These are phyloP conservation scores for Grus americana DNA, from an alignment of 2,113 vertebrate genomes.

Conservation along the genomic window DNA sequence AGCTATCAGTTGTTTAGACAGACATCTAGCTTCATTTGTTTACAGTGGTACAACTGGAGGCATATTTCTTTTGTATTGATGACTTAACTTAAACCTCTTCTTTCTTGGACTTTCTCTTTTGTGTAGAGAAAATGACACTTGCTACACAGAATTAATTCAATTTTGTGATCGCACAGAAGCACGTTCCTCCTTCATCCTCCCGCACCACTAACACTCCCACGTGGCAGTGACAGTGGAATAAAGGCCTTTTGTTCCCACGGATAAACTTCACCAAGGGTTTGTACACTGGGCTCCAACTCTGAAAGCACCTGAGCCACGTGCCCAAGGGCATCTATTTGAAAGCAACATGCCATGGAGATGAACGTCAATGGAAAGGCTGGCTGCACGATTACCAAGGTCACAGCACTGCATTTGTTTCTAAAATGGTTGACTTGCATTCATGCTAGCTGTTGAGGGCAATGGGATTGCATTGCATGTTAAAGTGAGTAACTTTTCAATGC, in stretches of 20 bases:
- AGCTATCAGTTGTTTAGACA: neutral
- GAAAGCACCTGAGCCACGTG: accelerated
- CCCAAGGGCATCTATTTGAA: neutral
- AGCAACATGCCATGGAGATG: accelerated
- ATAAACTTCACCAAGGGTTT: neutral
- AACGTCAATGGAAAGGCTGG: neutral
- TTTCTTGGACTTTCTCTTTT: neutral
- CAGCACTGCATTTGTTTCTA: neutral
- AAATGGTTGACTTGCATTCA: neutral
- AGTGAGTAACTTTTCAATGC: neutral
- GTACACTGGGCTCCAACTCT: neutral
- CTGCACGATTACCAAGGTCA: neutral
- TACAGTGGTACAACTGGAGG: neutral
- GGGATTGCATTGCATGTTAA: neutral
- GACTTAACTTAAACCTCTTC: neutral
- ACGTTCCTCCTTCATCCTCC: neutral
- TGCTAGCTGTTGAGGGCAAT: neutral
- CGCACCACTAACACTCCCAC: neutral
- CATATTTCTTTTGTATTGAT: neutral
- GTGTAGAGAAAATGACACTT: neutral
- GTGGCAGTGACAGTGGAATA: neutral
- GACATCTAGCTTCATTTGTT: neutral
- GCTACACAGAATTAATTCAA: neutral
- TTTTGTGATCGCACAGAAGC: neutral
- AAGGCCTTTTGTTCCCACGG: neutral